A percentile compares a stretch with the other conserved stretches of the same genome.
Evolutionary conservation across 2,113 vertebrate species (phyloP).

Genomic region (Lasiurus borealis): DNA sequence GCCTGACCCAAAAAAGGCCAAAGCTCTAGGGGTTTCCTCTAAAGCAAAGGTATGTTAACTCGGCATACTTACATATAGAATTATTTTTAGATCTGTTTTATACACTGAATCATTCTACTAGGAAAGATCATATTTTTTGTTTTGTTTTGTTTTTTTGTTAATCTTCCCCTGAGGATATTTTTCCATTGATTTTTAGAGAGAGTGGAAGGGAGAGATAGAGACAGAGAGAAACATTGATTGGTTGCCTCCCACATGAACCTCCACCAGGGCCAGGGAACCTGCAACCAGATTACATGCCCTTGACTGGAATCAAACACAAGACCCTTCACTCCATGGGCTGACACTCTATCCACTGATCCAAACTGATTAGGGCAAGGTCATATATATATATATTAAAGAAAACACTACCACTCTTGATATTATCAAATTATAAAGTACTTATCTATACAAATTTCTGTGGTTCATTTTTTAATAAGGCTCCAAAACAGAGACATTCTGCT

Average conservation of each 20-base stretch:
- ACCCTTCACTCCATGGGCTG: too few relatives aligned
- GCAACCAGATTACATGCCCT: too few relatives aligned
- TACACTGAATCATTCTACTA: background rate
- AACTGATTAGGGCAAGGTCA: background rate
- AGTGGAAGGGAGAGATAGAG: too few relatives aligned
- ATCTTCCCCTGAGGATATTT: too few relatives aligned
- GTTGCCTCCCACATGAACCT: too few relatives aligned
- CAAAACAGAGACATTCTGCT: background rate
- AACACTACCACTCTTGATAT: background rate
- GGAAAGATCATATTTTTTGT: background rate
- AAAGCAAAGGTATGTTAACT: constrained; percentile 92
- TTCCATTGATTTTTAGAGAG: too few relatives aligned
- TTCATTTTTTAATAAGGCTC: constrained; percentile 21
- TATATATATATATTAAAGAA: background rate
- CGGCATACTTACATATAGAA: background rate
- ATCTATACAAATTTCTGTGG: constrained; percentile 26
- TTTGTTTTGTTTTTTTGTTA: too few relatives aligned
- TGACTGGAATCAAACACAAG: too few relatives aligned
- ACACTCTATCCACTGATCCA: too few relatives aligned
- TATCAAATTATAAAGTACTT: background rate
- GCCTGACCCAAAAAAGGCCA: constrained; percentile 92
- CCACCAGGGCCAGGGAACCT: too few relatives aligned
- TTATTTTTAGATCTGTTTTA: constrained; percentile 42
- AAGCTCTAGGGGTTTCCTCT: constrained; percentile 87
- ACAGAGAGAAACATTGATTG: too few relatives aligned